phyloP scores from a whole-genome alignment of 1,140 invertebrate genomes.

The Vanessa atalanta region DNA sequence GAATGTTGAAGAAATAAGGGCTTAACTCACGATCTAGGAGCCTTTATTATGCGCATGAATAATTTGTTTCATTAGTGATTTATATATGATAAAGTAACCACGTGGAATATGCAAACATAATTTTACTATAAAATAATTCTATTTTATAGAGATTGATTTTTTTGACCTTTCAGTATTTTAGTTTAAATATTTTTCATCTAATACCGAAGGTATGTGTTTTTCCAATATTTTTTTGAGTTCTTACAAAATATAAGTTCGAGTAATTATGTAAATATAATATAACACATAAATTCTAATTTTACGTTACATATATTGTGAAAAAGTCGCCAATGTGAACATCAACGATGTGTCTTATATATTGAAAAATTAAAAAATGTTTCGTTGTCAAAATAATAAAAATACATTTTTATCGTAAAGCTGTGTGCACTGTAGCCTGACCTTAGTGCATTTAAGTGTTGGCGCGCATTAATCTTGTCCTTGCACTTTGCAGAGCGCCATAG shows the following conservation, averaged over 20 bases:
- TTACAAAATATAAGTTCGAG: no score
- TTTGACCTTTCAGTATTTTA: background rate
- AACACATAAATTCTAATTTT: background rate
- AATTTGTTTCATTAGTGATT: conserved; percentile 77
- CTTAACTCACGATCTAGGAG: conserved; percentile 60
- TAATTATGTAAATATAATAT: no score
- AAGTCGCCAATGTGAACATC: background rate
- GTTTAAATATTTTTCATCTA: no score
- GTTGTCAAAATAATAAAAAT: conserved; percentile 31
- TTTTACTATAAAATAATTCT: conserved; percentile 5
- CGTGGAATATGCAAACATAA: conserved; percentile 46
- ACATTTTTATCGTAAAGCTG: conserved; percentile 35
- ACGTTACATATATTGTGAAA: background rate
- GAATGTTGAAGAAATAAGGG: conserved; percentile 61
- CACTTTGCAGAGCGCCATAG: conserved; percentile 51
- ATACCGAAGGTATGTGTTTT: no score
- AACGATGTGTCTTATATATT: conserved; percentile 1
- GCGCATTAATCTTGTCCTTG: conserved; percentile 65
- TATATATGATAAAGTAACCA: conserved; percentile 69
- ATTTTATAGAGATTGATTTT: background rate
- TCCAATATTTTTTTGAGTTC: no score
- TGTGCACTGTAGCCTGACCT: conserved; percentile 48
- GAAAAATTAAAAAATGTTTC: conserved; percentile 17
- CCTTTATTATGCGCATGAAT: conserved; percentile 79
- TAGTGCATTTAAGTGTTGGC: conserved; percentile 48